Evolutionary conservation across 2,113 vertebrate genomes (phyloP).

Genomic region (Phainopepla nitens): DNA sequence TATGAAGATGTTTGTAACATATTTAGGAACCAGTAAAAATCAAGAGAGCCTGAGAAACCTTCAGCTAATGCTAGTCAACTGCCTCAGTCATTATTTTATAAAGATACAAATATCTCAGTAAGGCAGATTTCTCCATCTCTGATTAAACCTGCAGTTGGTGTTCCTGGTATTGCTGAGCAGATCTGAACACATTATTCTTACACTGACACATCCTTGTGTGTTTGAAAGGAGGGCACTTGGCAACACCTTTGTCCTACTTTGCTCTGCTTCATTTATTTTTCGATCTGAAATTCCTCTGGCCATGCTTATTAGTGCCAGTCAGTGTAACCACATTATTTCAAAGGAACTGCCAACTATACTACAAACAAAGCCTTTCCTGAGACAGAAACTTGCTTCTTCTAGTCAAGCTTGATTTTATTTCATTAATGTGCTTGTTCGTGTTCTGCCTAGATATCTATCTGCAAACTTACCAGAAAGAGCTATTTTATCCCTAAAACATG

Average conservation of each 20-base stretch:
- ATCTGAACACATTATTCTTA: not conserved
- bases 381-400: not conserved
- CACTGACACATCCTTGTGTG: not conserved
- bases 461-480: not conserved
- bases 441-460: not conserved
- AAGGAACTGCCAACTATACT: not conserved
- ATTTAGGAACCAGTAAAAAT: not conserved
- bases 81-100: not conserved
- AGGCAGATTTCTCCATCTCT: not conserved
- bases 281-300: not conserved
- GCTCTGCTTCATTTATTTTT: not conserved
- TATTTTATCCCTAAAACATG: not conserved
- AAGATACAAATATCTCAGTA: not conserved
- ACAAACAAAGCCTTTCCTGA: not conserved
- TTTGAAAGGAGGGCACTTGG: not conserved
- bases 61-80: not conserved
- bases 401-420: not conserved
- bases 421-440: not conserved
- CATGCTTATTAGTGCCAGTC: not conserved
- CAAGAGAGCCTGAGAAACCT: not conserved
- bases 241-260: not conserved
- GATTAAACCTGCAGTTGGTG: not conserved
- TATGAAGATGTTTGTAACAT: not conserved
- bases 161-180: not conserved
- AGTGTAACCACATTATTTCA: not conserved